These are phyloP conservation scores for Melanotaenia pygmaea DNA, from an alignment of 2,797 vertebrate genomes.

Conservation along the genomic window DNA sequence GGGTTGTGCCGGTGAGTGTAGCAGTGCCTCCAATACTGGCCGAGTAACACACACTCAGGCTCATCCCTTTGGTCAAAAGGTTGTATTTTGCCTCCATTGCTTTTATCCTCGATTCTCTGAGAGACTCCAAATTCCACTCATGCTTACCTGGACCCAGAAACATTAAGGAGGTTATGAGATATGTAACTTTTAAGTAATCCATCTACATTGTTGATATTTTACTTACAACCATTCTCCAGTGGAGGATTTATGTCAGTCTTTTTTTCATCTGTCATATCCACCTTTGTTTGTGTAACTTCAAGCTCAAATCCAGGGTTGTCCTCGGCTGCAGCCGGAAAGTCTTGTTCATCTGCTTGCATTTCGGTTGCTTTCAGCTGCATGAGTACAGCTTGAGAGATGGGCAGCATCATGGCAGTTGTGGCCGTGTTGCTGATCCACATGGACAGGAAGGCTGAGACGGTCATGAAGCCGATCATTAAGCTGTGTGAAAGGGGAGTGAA, in stretches of 20 bases:
- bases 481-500: slow-evolving; percentile 67
- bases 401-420: slow-evolving; percentile 96
- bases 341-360: slow-evolving; percentile 48
- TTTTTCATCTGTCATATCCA: slow-evolving; percentile 38
- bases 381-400: slow-evolving; percentile 90
- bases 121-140: background rate
- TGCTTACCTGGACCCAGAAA: slow-evolving; percentile 47
- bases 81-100: slow-evolving; percentile 75
- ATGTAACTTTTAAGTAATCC: background rate
- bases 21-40: slow-evolving; percentile 94
- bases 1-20: slow-evolving; percentile 92
- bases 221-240: slow-evolving; percentile 50
- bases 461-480: slow-evolving; percentile 94
- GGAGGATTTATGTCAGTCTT: slow-evolving; percentile 13
- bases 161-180: background rate
- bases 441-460: slow-evolving; percentile 91
- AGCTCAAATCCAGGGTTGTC: slow-evolving; percentile 73
- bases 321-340: slow-evolving; percentile 32
- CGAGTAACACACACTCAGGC: slow-evolving; percentile 89
- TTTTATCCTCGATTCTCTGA: slow-evolving; percentile 42
- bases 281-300: slow-evolving; percentile 21
- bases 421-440: slow-evolving; percentile 99
- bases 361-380: slow-evolving; percentile 86
- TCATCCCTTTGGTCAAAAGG: slow-evolving; percentile 87
- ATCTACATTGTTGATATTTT: background rate